These are phyloP conservation scores for Paedocypris micromegethes DNA, from an alignment of 2,797 vertebrate genomes.

Conservation along the genomic window DNA sequence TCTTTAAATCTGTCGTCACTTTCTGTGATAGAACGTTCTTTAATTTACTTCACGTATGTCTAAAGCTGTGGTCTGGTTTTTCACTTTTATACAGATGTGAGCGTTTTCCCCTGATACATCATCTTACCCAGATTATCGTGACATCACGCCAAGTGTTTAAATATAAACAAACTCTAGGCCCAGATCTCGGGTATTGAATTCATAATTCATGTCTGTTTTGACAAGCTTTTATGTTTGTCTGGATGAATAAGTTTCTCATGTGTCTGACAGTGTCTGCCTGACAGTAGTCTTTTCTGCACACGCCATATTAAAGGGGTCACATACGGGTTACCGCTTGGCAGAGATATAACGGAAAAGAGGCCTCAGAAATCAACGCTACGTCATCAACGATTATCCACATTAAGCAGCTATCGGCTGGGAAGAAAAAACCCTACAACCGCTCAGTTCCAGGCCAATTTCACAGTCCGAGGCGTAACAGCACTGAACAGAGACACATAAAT, in stretches of 20 bases:
- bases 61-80: constrained; percentile 2
- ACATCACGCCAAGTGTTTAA: constrained; percentile 28
- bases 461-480: constrained; percentile 20
- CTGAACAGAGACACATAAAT: constrained; percentile 37
- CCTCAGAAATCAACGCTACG: constrained; percentile 29
- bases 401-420: constrained; percentile 19
- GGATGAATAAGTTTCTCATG: constrained; percentile 3
- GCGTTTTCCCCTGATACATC: constrained; percentile 11
- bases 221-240: constrained; percentile 33
- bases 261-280: no score
- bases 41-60: neutral
- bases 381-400: constrained; percentile 34
- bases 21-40: no score
- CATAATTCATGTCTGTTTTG: constrained; percentile 25
- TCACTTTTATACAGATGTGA: neutral
- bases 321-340: constrained; percentile 8
- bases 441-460: constrained; percentile 15
- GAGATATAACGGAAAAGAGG: constrained; percentile 5
- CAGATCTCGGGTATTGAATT: constrained; percentile 26
- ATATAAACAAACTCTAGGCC: constrained; percentile 23
- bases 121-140: constrained; percentile 21
- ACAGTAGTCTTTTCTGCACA: constrained; percentile 21
- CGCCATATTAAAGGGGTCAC: constrained; percentile 39
- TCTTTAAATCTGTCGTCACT: no score
- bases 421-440: constrained; percentile 16